phyloP scores from a whole-genome alignment of 2,797 vertebrate genomes.

The Carcharodon carcharias region DNA sequence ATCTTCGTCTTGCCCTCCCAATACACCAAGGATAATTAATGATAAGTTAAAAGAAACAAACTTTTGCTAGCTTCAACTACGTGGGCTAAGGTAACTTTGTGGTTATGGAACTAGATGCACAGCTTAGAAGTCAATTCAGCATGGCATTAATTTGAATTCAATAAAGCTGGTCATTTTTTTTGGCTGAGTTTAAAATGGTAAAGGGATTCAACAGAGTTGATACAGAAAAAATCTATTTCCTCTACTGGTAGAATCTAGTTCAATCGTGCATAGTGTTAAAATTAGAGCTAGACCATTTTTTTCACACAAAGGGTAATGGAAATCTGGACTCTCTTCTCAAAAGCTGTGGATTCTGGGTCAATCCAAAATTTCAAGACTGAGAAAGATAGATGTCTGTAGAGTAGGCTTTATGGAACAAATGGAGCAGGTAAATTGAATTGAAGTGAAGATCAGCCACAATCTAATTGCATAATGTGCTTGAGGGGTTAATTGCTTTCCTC shows the following conservation, averaged over 20 bases:
- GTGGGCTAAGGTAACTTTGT: background rate
- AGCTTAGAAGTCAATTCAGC: background rate
- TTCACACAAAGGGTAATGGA: background rate
- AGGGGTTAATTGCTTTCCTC: background rate
- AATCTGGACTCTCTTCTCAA: background rate
- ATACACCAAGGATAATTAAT: background rate
- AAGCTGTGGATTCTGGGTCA: background rate
- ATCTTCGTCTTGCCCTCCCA: background rate
- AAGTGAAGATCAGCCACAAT: background rate
- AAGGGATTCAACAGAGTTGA: background rate
- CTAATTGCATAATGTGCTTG: background rate
- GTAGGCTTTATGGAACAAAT: background rate
- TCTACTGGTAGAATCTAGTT: background rate
- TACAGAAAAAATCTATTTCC: background rate
- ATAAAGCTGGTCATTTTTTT: background rate
- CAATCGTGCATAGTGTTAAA: background rate
- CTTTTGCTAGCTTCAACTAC: background rate
- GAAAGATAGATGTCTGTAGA: background rate
- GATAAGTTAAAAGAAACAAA: background rate
- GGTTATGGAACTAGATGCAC: background rate
- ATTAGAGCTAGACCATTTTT: background rate
- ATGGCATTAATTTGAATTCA: background rate
- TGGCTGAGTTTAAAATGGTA: background rate
- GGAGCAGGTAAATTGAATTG: background rate
- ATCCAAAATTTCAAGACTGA: background rate